Conservation (phyloP, 2,113 vertebrate genomes). For the Marmota monax region DNA sequence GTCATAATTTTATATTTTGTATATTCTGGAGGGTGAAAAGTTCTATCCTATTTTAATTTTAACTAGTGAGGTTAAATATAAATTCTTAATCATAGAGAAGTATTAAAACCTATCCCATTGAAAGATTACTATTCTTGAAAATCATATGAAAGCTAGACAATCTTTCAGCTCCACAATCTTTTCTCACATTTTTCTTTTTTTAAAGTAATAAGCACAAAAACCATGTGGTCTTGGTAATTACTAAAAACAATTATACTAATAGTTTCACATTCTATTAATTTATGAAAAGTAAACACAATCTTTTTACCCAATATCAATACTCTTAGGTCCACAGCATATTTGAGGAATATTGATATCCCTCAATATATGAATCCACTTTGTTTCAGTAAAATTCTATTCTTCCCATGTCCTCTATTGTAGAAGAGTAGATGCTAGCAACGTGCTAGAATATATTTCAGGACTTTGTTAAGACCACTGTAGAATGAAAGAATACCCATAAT, state of each 20-base stretch:
- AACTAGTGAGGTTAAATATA: background rate
- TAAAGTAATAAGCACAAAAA: constrained; percentile 20
- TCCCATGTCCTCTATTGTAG: background rate
- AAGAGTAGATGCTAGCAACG: background rate
- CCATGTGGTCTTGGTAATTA: constrained; percentile 8
- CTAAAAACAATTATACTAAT: constrained; percentile 53
- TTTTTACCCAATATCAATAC: background rate
- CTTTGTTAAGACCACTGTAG: background rate
- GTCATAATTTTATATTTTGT: constrained; percentile 25
- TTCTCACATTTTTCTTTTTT: background rate
- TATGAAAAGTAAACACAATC: background rate
- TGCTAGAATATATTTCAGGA: constrained; percentile 16
- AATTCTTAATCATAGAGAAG: constrained; percentile 31
- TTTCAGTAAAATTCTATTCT: constrained; percentile 42
- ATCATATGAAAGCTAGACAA: constrained; percentile 41
- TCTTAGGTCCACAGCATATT: constrained; percentile 8
- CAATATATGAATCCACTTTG: background rate
- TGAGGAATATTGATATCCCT: background rate
- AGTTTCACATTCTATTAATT: constrained; percentile 45
- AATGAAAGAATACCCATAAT: too few species aligned
- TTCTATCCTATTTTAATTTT: constrained; percentile 27
- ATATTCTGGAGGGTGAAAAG: constrained; percentile 15
- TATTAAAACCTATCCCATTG: background rate
- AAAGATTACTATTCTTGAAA: constrained; percentile 57
- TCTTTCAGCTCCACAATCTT: constrained; percentile 8